Percentiles rank a stretch among this genome's conserved stretches.
These are phyloP conservation scores for Epizoanthus stellaris DNA, from an alignment of 92 coral and sea anemone species.

Conservation along the genomic window DNA sequence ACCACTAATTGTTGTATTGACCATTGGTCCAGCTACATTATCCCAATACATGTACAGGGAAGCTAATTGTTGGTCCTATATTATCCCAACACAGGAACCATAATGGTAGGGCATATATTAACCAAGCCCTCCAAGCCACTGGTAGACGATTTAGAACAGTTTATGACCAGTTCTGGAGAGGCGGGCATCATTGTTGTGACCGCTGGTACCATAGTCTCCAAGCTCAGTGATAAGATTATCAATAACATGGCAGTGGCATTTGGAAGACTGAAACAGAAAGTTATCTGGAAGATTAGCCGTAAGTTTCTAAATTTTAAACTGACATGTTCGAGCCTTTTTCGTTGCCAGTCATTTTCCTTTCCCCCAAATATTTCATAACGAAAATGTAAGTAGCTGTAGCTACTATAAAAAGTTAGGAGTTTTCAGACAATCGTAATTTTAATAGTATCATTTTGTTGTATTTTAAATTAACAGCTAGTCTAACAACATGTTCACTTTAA, in stretches of 20 bases:
- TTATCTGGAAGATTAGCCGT: conserved; percentile 4
- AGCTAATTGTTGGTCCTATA: neutral
- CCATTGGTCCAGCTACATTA: no score
- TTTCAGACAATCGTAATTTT: no score
- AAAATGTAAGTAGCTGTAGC: no score
- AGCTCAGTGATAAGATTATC: neutral
- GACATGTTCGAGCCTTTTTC: neutral
- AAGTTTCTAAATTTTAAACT: neutral
- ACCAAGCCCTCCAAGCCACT: neutral
- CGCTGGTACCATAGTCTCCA: neutral
- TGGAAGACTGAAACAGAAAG: neutral
- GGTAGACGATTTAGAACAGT: neutral
- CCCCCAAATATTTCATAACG: neutral
- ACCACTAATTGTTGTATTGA: no score
- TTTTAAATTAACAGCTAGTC: no score
- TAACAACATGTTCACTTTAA: no score
- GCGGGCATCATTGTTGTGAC: conserved; percentile 1
- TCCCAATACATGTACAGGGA: no score
- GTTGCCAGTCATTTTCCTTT: neutral
- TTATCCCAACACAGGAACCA: neutral
- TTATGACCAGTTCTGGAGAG: neutral
- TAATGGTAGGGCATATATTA: neutral
- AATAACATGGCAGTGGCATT: neutral
- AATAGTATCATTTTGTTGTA: no score
- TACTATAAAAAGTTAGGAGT: no score